Evolutionary conservation across 2,888 invertebrate genomes (phyloP), one percentile per base, ranked within the genome.

Genomic region (Agrochola lychnidis): DNA sequence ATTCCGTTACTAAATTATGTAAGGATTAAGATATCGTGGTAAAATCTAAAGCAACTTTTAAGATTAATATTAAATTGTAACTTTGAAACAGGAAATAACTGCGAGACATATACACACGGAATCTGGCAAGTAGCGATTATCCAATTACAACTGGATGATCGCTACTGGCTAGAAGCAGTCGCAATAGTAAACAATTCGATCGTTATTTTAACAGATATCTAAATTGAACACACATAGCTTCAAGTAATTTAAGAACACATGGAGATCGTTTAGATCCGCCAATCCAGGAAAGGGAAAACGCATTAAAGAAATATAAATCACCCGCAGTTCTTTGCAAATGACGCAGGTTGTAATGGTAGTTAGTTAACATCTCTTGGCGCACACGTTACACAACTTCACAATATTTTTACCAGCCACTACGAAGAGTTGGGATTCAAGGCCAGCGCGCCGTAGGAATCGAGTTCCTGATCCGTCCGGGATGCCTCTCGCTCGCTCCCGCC

Each of bases 391-490:
- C 86, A 88, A 85, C 89, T 90, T 89, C 86, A 87, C 86, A 90
- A 92, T 91, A 91, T 91, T 92, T 92, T 91, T 83, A 89, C 86
- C 81, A 83, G 78, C 79, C 83, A 86, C 82, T 83, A 84, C 87
- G 89, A 88, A 91, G 85, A 90, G 90, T 91, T 85, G 90, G 89
- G 90, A 93, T 94, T 94, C 95, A 96, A 95, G 96, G 96, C 91
- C 93, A 93, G 86, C 85, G 90, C 90, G 89, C 89, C 90, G 91
- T 90, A 93, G 89, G 92, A 93, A 93, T 92, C 93, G 91, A 92
- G 94, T 93, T 94, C 95, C 94, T 93, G 93, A 92, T 92, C 89
- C 89, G 92, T 91, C 92, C 91, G 91, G 95, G 95, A 94, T 93
- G 93, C 92, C 89, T 93, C 93, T 93, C 94, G 93, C 94, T 93